Conservation (phyloP, 2,797 vertebrate species). For the Gila robusta region DNA sequence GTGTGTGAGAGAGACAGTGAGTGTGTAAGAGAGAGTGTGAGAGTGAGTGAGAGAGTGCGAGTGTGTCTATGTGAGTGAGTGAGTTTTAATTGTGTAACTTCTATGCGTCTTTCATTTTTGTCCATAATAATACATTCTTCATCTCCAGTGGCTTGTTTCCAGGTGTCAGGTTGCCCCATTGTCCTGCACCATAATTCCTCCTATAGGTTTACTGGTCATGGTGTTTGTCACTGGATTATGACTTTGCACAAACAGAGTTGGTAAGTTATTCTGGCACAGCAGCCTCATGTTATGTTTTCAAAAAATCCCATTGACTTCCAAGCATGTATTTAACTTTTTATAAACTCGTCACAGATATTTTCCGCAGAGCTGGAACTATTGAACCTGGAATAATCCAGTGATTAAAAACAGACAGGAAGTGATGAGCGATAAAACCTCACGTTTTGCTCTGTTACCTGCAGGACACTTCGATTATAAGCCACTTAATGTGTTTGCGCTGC, state of each 20-base stretch:
- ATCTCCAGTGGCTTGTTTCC: background rate
- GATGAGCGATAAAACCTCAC: background rate
- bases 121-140: background rate
- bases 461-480: conserved; percentile 78
- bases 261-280: background rate
- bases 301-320: background rate
- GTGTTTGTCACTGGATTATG: background rate
- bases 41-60: too few relatives aligned
- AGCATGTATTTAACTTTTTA: background rate
- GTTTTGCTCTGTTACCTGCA: conserved; percentile 62
- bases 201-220: background rate
- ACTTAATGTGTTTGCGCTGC: conserved; percentile 68
- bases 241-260: background rate
- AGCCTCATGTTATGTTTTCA: background rate
- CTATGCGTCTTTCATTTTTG: background rate
- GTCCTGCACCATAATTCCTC: background rate
- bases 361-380: background rate
- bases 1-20: too few relatives aligned
- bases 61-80: too few relatives aligned
- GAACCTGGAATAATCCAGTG: conserved; percentile 53
- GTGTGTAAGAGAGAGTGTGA: too few relatives aligned
- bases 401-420: conserved; percentile 16
- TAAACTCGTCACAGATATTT: background rate
- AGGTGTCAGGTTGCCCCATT: background rate
- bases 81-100: background rate